Conservation (phyloP, 2,113 vertebrate genomes). For the Peromyscus californicus region DNA sequence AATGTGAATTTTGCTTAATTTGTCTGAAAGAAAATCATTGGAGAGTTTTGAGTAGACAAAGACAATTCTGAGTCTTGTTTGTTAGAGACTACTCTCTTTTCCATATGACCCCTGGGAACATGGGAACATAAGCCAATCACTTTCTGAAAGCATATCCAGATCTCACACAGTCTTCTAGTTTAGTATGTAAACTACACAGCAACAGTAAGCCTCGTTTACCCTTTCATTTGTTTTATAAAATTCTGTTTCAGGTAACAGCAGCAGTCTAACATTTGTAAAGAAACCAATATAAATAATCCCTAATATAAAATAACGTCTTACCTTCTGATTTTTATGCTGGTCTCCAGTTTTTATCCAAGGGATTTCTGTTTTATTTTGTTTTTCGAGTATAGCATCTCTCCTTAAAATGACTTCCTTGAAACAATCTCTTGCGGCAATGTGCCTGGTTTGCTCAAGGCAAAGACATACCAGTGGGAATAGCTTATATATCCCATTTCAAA, state of each 20-base stretch:
- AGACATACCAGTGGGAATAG: not conserved
- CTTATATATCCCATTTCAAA: not conserved
- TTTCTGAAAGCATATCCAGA: not conserved
- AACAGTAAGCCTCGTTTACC: not conserved
- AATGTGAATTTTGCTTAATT: not conserved
- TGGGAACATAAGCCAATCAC: not conserved
- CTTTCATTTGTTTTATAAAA: not conserved
- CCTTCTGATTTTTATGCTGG: not conserved
- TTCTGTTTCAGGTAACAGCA: not conserved
- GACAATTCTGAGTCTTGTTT: not conserved
- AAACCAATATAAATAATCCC: not conserved
- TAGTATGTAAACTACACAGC: not conserved
- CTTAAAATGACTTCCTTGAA: not conserved
- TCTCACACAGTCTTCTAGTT: not conserved
- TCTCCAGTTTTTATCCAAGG: not conserved
- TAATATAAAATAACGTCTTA: not conserved
- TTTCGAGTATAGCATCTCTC: not conserved
- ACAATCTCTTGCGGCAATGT: not conserved
- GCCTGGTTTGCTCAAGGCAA: not conserved
- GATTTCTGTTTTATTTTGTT: not conserved
- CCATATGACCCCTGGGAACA: too few species aligned
- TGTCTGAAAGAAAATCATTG: not conserved
- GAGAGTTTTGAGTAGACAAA: not conserved
- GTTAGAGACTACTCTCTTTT: not conserved
- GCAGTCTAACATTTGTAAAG: not conserved